These are phyloP conservation scores for Sinocyclocheilus anophthalmus DNA, from an alignment of 2,113 vertebrate species.

Conservation along the genomic window DNA sequence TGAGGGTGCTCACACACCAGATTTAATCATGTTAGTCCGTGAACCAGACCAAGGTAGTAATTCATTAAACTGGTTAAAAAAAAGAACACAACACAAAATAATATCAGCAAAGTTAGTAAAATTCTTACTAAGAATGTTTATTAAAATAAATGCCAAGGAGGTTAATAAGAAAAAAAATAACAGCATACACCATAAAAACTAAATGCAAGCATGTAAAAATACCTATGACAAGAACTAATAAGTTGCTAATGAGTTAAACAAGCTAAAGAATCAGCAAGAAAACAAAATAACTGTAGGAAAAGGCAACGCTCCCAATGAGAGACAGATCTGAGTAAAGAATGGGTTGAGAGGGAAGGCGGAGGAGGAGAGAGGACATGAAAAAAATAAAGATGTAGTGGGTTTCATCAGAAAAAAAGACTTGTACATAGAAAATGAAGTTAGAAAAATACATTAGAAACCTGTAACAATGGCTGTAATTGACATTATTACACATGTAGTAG, in stretches of 20 bases:
- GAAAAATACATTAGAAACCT: slow-evolving; percentile 90
- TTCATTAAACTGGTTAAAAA: slow-evolving; percentile 81
- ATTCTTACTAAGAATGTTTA: slow-evolving; percentile 89
- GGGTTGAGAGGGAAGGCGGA: slow-evolving; percentile 39
- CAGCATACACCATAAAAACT: slow-evolving; percentile 87
- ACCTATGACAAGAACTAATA: slow-evolving; percentile 83
- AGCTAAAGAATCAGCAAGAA: slow-evolving; percentile 78
- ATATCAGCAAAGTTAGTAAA: slow-evolving; percentile 87
- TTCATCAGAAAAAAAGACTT: slow-evolving; percentile 72
- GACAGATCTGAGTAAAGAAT: slow-evolving; percentile 65
- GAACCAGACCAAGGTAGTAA: slow-evolving; percentile 81
- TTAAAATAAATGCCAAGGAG: slow-evolving; percentile 86
- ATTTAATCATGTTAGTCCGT: slow-evolving; percentile 83
- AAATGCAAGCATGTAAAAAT: slow-evolving; percentile 88
- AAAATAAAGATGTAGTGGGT: slow-evolving; percentile 65
- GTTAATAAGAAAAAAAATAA: slow-evolving; percentile 85
- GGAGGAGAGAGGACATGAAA: slow-evolving; percentile 43
- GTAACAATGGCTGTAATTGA: slow-evolving; percentile 88
- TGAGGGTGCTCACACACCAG: slow-evolving; percentile 71
- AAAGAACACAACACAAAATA: slow-evolving; percentile 79
- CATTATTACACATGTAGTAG: slow-evolving; percentile 86
- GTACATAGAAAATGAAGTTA: slow-evolving; percentile 88
- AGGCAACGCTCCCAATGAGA: slow-evolving; percentile 78
- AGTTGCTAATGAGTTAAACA: slow-evolving; percentile 86
- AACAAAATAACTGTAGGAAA: slow-evolving; percentile 73